Percentiles rank a stretch among this genome's conserved stretches.
These are phyloP conservation scores for Heliconius sara DNA, from an alignment of 2,888 invertebrate species.

Conservation along the genomic window DNA sequence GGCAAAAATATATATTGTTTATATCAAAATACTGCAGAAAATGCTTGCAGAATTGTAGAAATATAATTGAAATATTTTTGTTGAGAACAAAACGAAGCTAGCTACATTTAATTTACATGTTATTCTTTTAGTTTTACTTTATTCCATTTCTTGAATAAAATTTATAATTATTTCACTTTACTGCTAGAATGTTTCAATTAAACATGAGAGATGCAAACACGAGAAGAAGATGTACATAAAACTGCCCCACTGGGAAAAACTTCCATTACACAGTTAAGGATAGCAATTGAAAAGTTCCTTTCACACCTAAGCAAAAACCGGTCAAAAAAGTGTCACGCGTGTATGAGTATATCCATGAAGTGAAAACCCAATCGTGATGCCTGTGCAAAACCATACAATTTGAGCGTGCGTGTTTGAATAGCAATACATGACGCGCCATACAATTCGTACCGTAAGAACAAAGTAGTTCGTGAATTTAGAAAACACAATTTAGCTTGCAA, in stretches of 20 bases:
- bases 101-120: conserved; percentile 1
- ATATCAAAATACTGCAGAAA: conserved; percentile 7
- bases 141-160: neutral
- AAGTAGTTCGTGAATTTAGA: conserved; percentile 25
- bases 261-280: neutral
- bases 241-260: neutral
- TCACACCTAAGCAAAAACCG: neutral
- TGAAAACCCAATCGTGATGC: conserved; percentile 46
- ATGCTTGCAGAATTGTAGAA: neutral
- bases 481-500: conserved; percentile 1
- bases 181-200: neutral
- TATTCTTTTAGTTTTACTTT: neutral
- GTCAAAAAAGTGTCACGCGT: conserved; percentile 18
- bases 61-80: conserved; percentile 8
- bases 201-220: neutral
- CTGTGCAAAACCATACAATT: conserved; percentile 47
- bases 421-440: conserved; percentile 45
- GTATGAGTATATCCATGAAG: conserved; percentile 39
- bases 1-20: neutral
- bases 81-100: neutral
- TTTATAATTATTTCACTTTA: neutral
- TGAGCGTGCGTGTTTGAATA: conserved; percentile 49
- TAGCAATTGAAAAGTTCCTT: neutral
- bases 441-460: conserved; percentile 36
- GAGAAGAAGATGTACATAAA: neutral